A percentile compares a stretch with the other conserved stretches of the same genome.
Evolutionary conservation across 2,113 vertebrate genomes (phyloP).

Genomic region (Pituophis catenifer): DNA sequence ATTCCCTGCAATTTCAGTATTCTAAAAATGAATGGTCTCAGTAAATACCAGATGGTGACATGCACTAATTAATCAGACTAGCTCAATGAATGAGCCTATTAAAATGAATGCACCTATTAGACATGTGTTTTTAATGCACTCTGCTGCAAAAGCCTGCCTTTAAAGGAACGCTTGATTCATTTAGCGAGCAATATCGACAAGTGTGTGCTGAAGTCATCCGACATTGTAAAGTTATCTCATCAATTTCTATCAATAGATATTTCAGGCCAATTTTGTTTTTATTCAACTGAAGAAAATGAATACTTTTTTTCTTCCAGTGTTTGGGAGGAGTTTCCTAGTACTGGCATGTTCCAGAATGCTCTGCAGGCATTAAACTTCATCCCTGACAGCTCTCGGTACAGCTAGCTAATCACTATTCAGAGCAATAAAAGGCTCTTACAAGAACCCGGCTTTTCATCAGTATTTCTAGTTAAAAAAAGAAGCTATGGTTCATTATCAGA

Average conservation of each 20-base stretch:
- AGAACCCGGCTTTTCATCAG: slow-evolving; percentile 5
- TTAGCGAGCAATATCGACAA: slow-evolving; percentile 42
- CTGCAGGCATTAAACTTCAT: slow-evolving; percentile 10
- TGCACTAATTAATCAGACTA: slow-evolving; percentile 75
- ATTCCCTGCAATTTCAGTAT: slow-evolving; percentile 78
- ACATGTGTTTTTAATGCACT: slow-evolving; percentile 54
- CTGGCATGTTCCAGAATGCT: slow-evolving; percentile 21
- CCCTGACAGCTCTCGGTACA: neutral
- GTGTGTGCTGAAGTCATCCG: slow-evolving; percentile 33
- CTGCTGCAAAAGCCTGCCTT: slow-evolving; percentile 41
- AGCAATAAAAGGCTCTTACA: neutral
- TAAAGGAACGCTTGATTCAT: slow-evolving; percentile 16
- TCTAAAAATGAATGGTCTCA: slow-evolving; percentile 76
- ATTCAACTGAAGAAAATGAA: slow-evolving; percentile 26
- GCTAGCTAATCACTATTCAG: slow-evolving; percentile 2
- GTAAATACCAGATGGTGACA: slow-evolving; percentile 77
- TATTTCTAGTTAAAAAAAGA: neutral
- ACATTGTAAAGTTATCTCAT: slow-evolving; percentile 30
- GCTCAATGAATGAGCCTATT: slow-evolving; percentile 70
- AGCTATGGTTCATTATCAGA: neutral
- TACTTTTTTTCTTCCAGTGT: neutral
- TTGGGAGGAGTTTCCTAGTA: neutral
- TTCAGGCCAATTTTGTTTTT: slow-evolving; percentile 35
- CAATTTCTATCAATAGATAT: slow-evolving; percentile 32
- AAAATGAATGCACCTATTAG: slow-evolving; percentile 74